A percentile compares a stretch with the other conserved stretches of the same genome.
These are phyloP conservation scores for Aphis craccivora DNA, from an alignment of 1,140 invertebrate genomes.

Conservation along the genomic window DNA sequence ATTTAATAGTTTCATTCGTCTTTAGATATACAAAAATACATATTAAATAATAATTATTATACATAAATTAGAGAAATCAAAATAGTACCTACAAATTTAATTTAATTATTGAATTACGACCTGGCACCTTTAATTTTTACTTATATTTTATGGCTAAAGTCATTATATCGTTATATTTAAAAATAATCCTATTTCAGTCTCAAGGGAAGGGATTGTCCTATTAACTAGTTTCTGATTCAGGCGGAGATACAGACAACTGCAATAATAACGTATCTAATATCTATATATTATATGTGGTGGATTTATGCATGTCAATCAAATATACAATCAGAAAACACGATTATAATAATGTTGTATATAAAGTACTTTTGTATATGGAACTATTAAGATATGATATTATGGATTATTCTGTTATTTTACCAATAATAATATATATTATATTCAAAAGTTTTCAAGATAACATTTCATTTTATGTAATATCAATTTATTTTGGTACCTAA, in stretches of 20 bases:
- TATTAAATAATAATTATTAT: not conserved
- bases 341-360: not conserved
- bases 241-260: not conserved
- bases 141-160: not conserved
- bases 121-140: accelerated
- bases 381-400: not conserved
- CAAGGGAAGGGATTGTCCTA: not conserved
- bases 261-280: not conserved
- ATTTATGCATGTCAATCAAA: not conserved
- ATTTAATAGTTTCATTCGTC: not conserved
- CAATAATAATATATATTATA: not conserved
- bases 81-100: not conserved
- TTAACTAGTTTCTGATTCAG: not conserved
- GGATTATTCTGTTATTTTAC: not conserved
- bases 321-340: not conserved
- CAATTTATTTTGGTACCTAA: not conserved
- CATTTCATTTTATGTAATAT: not conserved
- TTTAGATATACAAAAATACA: not conserved
- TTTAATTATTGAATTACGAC: not conserved
- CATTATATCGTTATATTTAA: not conserved
- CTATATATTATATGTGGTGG: not conserved
- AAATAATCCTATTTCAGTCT: not conserved
- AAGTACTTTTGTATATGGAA: not conserved
- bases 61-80: not conserved
- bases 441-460: not conserved